Evolutionary conservation across 2,888 invertebrate species (phyloP), one percentile per base, ranked within the genome.

Genomic region (Xiphydria camelus): DNA sequence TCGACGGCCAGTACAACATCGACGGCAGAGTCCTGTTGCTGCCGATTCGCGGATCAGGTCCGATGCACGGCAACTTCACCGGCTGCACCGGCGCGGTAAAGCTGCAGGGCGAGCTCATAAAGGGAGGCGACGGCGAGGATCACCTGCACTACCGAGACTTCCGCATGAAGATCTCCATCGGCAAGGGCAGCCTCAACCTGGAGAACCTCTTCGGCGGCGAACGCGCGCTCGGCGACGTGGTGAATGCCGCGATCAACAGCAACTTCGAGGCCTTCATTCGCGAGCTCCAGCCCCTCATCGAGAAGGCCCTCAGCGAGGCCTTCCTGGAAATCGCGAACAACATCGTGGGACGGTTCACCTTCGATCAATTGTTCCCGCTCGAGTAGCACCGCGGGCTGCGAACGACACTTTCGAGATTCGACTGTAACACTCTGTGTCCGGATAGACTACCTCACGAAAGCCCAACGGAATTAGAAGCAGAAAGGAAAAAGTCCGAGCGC

Each of bases 141-240:
- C 80, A 80, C 62, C 39, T 85, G 9, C 72, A 75, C 49, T 80
- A 85, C 56, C 74, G 78, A 14, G 78, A 79, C 9, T 76, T 82
- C 19, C 76, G 78, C 31, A 73, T 85, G 55, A 79, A 76, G 51
- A 73, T 74, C 6, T 50, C 59, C 1, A 59, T 85, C 25, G 80
- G 79, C 41, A 82, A 83, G 59, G 84, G 83, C 59, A 70, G 71
- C 20, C 61, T 85, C 23, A 63, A 71, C 25, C 73, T 86, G 1
- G 80, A 82, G 0, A 83, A 84, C 39, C 78, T 85, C 9, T 84
- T 84, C 69, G 79, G 80, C 12, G 83, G 83, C 4, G 83, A 85
- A 59, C 79, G 79, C 57, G 70, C 77, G 29, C 74, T 85, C 34
- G 82, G 85, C 80, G 70, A 74, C 9, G 75, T 81, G n/a, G 70